Evolutionary conservation across 2,113 vertebrate species (phyloP), one percentile per base, ranked within the genome.

Genomic region (Microcebus tavaratra): DNA sequence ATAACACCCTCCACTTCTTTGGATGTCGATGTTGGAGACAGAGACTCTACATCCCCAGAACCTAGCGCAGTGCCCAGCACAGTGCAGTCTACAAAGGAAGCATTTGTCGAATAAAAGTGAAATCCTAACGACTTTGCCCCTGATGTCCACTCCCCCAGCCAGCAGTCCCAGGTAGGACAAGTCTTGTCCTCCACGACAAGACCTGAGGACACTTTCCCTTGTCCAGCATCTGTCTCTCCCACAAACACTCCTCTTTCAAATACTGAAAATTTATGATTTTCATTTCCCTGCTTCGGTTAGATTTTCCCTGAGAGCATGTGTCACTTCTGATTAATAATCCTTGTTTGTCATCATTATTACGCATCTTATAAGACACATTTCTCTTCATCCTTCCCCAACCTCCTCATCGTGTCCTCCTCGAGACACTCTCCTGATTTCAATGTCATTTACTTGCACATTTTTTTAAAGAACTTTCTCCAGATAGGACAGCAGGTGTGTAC

Each of bases 371-470:
- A 87, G 88, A 83, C 29, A 59, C n/a, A 45, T 70, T 34, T 34
- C 42, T 88, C 61, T 42, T 53, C 53, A 55, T 78, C 70, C 7
- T 70, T 87, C 61, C 21, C 42, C 7, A 15, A 34, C 67, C 31
- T 45, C 36, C n/a, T 82, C 31, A 48, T 70, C 50, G 39, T n/a
- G 6, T 21, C 8, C 57, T 96, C 31, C 27, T 80, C 70, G 29
- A 81, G 53, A 55, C 21, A 91, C 70, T 68, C 70, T 83, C 79
- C n/a, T 88, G 53, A 78, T 61, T 61, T 78, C 94, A 96, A 50
- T 27, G 36, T 39, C 4, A 50, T 67, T 70, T 84, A 23, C 34
- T 70, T 48, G 34, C 14, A 65, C 84, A 89, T 63, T 79, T 89
- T 5, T 10, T 61, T 29, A 84, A 36, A n/a, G 13, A 59, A 27